Evolutionary conservation across 53 echinoderm and acorn worm genomes (phyloP).

Genomic region (Hippasteria phrygiana): DNA sequence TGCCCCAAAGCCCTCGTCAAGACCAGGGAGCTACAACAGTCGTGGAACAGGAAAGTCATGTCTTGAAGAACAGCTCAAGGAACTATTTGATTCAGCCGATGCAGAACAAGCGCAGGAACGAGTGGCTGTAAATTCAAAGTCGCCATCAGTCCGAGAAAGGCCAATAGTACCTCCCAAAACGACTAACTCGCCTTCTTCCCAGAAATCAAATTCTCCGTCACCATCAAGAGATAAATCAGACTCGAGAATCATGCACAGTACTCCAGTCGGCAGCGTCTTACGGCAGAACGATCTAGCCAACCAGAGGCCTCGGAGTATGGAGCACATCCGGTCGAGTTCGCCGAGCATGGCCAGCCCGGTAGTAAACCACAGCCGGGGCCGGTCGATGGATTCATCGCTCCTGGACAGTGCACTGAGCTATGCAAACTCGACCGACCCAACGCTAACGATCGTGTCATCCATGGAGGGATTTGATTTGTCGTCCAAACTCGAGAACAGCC

Average conservation of each 20-base stretch:
- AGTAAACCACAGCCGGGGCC: slow-evolving; percentile 64
- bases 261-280: slow-evolving; percentile 4
- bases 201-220: slow-evolving; percentile 15
- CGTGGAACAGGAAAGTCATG: slow-evolving; percentile 68
- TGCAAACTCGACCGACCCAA: slow-evolving; percentile 56
- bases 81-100: slow-evolving; percentile 67
- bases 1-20: slow-evolving; percentile 39
- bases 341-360: slow-evolving; percentile 48
- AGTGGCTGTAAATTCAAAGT: background rate
- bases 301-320: slow-evolving; percentile 61
- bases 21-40: slow-evolving; percentile 82
- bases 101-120: slow-evolving; percentile 4
- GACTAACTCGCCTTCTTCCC: slow-evolving; percentile 31
- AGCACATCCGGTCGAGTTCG: slow-evolving; percentile 42
- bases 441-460: slow-evolving; percentile 89
- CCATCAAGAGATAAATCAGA: background rate
- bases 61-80: slow-evolving; percentile 77
- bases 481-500: slow-evolving; percentile 40
- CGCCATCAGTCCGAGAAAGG: slow-evolving; percentile 11
- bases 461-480: slow-evolving; percentile 83
- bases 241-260: slow-evolving; percentile 28
- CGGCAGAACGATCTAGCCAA: slow-evolving; percentile 28
- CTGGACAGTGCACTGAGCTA: slow-evolving; percentile 64
- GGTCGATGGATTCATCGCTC: slow-evolving; percentile 79
- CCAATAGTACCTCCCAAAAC: slow-evolving; percentile 36